Base-by-base conservation (phyloP, 2,888 invertebrate species). In the Molorchus minor region DNA sequence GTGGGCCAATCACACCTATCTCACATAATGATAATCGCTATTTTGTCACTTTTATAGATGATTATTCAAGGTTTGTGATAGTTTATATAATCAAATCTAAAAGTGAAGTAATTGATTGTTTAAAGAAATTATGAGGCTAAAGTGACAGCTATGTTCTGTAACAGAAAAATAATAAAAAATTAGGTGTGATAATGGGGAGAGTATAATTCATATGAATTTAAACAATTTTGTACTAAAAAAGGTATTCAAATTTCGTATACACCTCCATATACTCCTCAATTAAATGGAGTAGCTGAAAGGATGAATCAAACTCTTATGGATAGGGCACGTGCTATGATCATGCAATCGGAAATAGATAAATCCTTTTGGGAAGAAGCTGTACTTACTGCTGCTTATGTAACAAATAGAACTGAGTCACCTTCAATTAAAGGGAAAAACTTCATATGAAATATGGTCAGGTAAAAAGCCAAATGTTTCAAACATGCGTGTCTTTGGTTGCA, bases 61-160 rank as follows among this genome's bases (percentile, higher is more conserved):
- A 58, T 47, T 57, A 25, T 38, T 54, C 56, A 12, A 36, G 54
- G 20, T 51, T 54, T 44, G 49, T 53, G 3, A 33, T 57, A 30
- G 47, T 62, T 33, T 62, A 62, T 36, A 55, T 58, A 21, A 58
- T 62, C 17, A 55, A 19, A 52, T 36, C 55, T 35, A 62, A 58
- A 21, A 45, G 29, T 29, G 62, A 62, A n/a, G 58, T 55, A 29
- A 54, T 49, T 25, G 52, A 58, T 19, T 20, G 58, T 35, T 54
- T 62, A 33, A 58, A 55, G 40, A 38, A 49, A 8, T 55, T 20
- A 40, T 55, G 40, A 12, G 30, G 30, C 46, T 55, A 47, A n/a
- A n/a, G n/a, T n/a, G 38, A 46, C 49, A 36, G 36, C 38, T 36
- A 49, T 21, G 20, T 38, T 36, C 36, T 55, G 45, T 17, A 13